Conservation (phyloP, 2,113 vertebrate genomes). For the Bubo scandiacus region DNA sequence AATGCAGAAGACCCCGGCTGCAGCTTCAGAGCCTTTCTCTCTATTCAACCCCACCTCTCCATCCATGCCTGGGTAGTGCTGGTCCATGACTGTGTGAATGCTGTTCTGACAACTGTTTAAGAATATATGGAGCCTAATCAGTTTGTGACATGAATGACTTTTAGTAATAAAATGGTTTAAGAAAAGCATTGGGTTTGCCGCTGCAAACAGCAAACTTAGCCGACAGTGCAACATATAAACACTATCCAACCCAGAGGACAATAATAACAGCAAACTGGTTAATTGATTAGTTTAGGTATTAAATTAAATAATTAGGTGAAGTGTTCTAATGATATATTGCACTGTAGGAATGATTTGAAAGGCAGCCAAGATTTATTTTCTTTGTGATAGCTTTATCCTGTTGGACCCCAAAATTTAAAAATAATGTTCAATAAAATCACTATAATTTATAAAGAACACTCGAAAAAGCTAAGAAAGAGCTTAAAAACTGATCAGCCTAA, state of each 20-base stretch:
- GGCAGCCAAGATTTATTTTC: background rate
- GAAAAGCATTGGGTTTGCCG: background rate
- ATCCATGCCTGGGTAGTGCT: background rate
- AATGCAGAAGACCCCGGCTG: background rate
- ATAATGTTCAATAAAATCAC: background rate
- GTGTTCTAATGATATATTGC: accelerated
- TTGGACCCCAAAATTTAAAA: background rate
- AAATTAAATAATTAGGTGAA: background rate
- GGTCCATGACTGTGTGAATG: background rate
- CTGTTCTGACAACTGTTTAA: background rate
- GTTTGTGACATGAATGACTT: background rate
- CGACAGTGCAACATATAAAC: background rate
- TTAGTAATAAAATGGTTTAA: background rate
- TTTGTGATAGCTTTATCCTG: background rate
- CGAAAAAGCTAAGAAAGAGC: background rate
- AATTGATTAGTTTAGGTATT: background rate
- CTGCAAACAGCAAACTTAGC: background rate
- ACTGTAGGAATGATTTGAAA: background rate
- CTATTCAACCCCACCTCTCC: background rate
- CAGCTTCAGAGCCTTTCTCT: background rate
- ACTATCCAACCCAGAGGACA: background rate
- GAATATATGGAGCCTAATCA: background rate
- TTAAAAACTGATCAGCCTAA: background rate
- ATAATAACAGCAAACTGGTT: background rate
- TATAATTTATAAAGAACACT: background rate